These are phyloP conservation scores for Pimephales promelas DNA, from an alignment of 2,113 vertebrate species.

Conservation along the genomic window DNA sequence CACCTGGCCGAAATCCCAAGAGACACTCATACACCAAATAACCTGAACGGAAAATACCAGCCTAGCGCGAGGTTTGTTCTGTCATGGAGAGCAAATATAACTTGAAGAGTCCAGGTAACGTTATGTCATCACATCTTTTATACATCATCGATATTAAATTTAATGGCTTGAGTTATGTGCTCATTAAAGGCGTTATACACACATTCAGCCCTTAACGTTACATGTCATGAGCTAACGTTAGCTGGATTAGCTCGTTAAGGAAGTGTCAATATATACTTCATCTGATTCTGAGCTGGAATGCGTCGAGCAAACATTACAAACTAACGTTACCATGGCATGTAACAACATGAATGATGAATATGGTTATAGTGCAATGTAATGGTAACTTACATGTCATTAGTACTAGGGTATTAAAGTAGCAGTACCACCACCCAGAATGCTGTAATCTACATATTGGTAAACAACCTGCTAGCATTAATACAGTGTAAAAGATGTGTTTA, in stretches of 20 bases:
- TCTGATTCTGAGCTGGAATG: neutral
- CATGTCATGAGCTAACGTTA: neutral
- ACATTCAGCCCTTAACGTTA: neutral
- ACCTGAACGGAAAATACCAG: neutral
- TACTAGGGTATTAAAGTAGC: neutral
- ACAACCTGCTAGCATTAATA: neutral
- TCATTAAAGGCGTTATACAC: neutral
- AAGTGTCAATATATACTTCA: neutral
- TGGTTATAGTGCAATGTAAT: neutral
- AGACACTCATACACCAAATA: neutral
- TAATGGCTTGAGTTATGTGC: neutral
- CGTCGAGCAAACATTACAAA: neutral
- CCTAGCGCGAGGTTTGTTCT: constrained; percentile 3
- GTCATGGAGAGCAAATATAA: constrained; percentile 91
- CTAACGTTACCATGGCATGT: neutral
- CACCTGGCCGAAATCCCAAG: constrained; percentile 1
- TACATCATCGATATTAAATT: neutral
- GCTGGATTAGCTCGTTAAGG: neutral
- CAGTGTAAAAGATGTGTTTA: neutral
- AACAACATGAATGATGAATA: neutral
- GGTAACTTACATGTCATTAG: neutral
- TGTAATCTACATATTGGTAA: neutral
- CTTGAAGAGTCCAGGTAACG: constrained; percentile 93
- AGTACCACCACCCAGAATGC: neutral
- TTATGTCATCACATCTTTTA: neutral